Evolutionary conservation across 1,140 invertebrate species (phyloP).

Genomic region (Pantala flavescens): DNA sequence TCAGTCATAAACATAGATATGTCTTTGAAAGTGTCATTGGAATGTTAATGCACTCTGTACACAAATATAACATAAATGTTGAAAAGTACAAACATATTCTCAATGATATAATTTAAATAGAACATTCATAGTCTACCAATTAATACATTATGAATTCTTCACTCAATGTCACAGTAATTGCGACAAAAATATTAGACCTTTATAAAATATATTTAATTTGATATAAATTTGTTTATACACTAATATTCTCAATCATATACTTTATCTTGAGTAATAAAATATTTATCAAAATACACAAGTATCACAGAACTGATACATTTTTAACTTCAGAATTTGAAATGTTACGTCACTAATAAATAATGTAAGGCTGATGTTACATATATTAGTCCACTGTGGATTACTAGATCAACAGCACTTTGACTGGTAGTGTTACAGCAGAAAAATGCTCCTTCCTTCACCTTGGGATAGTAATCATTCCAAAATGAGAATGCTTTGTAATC

Average conservation of each 20-base stretch:
- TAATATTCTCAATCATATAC: not conserved
- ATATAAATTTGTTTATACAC: not conserved
- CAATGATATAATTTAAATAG: too few species aligned
- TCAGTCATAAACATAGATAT: too few species aligned
- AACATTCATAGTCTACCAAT: too few species aligned
- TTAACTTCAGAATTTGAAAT: not conserved
- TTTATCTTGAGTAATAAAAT: not conserved
- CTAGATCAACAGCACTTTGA: not conserved
- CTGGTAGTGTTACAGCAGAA: conserved; percentile 18
- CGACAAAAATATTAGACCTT: not conserved
- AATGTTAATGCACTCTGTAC: too few species aligned
- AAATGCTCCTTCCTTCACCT: conserved; percentile 32
- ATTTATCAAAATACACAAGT: conserved; percentile 3
- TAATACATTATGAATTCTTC: too few species aligned
- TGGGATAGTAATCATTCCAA: conserved; percentile 72
- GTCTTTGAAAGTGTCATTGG: too few species aligned
- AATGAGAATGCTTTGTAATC: conserved; percentile 66
- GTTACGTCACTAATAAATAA: not conserved
- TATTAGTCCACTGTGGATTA: not conserved
- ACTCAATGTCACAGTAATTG: too few species aligned
- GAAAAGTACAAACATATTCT: too few species aligned
- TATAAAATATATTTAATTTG: not conserved
- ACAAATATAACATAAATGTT: too few species aligned
- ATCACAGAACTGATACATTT: not conserved
- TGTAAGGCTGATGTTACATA: not conserved